These are phyloP conservation scores for Misgurnus mizolepis DNA, from an alignment of 2,113 vertebrate genomes.

Conservation along the genomic window DNA sequence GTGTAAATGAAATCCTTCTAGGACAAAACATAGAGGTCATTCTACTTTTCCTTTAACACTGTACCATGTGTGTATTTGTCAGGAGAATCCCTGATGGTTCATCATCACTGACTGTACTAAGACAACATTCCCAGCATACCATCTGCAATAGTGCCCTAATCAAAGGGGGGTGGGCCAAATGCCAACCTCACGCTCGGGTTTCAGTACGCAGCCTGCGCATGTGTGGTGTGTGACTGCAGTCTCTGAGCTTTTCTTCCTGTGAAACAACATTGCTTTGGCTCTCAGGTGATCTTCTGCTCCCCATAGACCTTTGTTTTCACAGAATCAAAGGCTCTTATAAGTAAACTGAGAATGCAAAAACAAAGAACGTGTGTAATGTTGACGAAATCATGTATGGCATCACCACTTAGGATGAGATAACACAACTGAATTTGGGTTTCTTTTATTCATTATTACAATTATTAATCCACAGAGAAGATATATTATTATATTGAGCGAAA, in stretches of 20 bases:
- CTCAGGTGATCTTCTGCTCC: constrained; percentile 2
- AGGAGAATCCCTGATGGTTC: constrained; percentile 46
- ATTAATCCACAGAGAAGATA: too few relatives aligned
- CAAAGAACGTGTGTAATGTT: background rate
- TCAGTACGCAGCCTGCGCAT: constrained; percentile 66
- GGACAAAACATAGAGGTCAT: background rate
- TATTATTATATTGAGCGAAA: too few relatives aligned
- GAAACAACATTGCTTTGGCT: constrained; percentile 1
- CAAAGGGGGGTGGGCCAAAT: constrained; percentile 62
- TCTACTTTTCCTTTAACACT: background rate
- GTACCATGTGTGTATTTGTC: constrained; percentile 31
- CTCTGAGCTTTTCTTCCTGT: constrained; percentile 56
- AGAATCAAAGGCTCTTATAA: background rate
- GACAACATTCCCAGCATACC: constrained; percentile 73
- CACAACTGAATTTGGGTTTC: background rate
- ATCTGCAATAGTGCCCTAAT: constrained; percentile 73
- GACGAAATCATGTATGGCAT: background rate
- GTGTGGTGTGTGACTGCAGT: constrained; percentile 69
- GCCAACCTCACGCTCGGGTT: constrained; percentile 75
- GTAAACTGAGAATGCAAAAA: background rate
- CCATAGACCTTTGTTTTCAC: background rate
- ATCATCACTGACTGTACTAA: constrained; percentile 54
- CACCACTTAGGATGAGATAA: background rate
- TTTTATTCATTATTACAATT: too few relatives aligned
- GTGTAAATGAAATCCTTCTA: background rate